Conservation (phyloP, 2,888 invertebrate species). For the Trypoxylon attenuatum region DNA sequence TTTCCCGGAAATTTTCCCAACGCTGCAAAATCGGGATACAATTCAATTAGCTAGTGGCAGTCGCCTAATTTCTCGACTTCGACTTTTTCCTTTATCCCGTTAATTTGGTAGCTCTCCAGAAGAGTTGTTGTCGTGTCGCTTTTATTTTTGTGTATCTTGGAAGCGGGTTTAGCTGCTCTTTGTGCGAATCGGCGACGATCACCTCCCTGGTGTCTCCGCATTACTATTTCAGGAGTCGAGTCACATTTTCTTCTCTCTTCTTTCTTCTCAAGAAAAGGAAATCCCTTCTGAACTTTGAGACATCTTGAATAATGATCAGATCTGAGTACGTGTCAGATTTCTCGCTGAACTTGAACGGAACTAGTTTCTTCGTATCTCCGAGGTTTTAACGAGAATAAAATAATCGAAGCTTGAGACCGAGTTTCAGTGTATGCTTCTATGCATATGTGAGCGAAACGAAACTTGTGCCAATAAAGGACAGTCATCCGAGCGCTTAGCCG, state of each 20-base stretch:
- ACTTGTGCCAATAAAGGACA: no score
- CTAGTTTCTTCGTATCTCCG: no score
- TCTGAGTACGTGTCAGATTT: no score
- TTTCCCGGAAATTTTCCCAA: conserved; percentile 6
- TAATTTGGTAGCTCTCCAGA: conserved; percentile 34
- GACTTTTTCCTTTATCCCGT: not conserved
- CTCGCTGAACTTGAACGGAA: no score
- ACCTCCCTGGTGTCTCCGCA: conserved; percentile 2
- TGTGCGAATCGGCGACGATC: not conserved
- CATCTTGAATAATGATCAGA: no score
- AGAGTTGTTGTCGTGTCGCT: conserved; percentile 9
- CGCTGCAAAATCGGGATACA: conserved; percentile 2
- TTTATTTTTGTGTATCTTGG: conserved; percentile 25
- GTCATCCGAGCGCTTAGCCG: no score
- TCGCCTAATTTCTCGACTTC: conserved; percentile 13
- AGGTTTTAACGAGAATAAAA: no score
- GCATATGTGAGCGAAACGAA: no score
- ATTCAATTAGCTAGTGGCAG: no score
- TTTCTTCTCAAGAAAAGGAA: not conserved
- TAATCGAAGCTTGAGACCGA: no score
- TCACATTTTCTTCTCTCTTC: not conserved
- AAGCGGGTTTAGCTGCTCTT: conserved; percentile 7
- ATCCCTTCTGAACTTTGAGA: no score
- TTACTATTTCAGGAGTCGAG: conserved; percentile 13
- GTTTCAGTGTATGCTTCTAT: no score